Evolutionary conservation across 1,140 invertebrate species (phyloP).

Genomic region (Trachymyrmex cornetzi): DNA sequence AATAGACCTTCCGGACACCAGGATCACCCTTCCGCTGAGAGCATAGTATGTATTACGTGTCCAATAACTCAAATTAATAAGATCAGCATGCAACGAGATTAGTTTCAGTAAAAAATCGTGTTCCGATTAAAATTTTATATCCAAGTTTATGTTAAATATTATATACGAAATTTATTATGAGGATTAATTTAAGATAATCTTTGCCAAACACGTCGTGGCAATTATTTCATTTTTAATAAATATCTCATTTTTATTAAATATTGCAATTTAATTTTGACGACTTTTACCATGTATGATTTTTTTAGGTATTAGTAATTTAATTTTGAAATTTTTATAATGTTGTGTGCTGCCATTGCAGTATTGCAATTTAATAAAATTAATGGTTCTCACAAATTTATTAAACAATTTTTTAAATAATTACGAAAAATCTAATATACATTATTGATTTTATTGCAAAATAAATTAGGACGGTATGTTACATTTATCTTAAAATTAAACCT

Average conservation of each 20-base stretch:
- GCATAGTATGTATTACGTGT: slow-evolving; percentile 76
- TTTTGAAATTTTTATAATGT: neutral
- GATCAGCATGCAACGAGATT: neutral
- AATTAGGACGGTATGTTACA: neutral
- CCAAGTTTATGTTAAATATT: neutral
- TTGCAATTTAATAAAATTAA: neutral
- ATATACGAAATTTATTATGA: neutral
- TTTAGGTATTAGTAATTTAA: neutral
- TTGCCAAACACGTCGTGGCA: neutral
- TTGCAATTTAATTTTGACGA: neutral
- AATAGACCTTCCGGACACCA: slow-evolving; percentile 80
- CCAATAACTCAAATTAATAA: slow-evolving; percentile 14
- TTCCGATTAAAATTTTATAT: slow-evolving; percentile 1
- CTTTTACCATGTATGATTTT: neutral
- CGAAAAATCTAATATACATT: neutral
- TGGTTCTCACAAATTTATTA: neutral
- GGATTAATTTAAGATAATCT: neutral
- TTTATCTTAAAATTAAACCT: neutral
- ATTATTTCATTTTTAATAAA: slow-evolving; percentile 7
- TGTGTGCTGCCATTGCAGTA: neutral
- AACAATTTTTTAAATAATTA: slow-evolving; percentile 6
- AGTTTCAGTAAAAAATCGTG: neutral
- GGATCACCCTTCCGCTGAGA: slow-evolving; percentile 80
- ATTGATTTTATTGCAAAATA: neutral
- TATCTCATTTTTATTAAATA: slow-evolving; percentile 1